Evolutionary conservation across 2,797 vertebrate genomes (phyloP).

Genomic region (Arrhamphus sclerolepis): DNA sequence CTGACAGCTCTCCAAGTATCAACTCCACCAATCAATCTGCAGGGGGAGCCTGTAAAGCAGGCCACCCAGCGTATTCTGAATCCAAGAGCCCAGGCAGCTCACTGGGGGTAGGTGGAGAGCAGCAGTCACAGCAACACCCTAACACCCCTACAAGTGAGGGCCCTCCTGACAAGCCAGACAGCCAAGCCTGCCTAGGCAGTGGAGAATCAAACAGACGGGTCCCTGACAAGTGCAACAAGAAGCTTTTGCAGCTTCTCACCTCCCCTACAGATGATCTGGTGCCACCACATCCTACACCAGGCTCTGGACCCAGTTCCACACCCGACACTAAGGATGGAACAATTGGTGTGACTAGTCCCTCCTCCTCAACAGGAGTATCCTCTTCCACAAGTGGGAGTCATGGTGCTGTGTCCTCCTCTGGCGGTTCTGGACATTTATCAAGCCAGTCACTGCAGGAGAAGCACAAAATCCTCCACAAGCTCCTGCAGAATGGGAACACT

Average conservation of each 20-base stretch:
- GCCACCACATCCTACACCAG: slow-evolving; percentile 66
- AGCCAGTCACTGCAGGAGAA: slow-evolving; percentile 92
- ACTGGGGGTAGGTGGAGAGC: slow-evolving; percentile 78
- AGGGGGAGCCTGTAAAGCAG: slow-evolving; percentile 66
- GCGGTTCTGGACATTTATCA: slow-evolving; percentile 60
- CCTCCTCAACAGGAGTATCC: slow-evolving; percentile 92
- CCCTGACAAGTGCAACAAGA: slow-evolving; percentile 92
- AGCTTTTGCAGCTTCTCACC: slow-evolving; percentile 94
- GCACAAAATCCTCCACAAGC: slow-evolving; percentile 97
- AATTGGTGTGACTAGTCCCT: slow-evolving; percentile 87
- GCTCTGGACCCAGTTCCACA: slow-evolving; percentile 78
- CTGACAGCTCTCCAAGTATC: slow-evolving; percentile 91
- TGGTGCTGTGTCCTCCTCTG: slow-evolving; percentile 83
- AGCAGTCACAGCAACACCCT: slow-evolving; percentile 68
- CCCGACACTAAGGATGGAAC: slow-evolving; percentile 88
- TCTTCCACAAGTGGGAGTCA: slow-evolving; percentile 79
- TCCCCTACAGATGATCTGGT: slow-evolving; percentile 91
- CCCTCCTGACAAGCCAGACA: slow-evolving; percentile 88
- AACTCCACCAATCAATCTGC: slow-evolving; percentile 77
- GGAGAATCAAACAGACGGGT: slow-evolving; percentile 82
- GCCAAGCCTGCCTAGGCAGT: slow-evolving; percentile 79
- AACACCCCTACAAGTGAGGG: slow-evolving; percentile 85
- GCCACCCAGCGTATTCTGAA: slow-evolving; percentile 74
- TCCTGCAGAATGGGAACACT: slow-evolving; percentile 96
- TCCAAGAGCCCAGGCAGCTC: slow-evolving; percentile 89